Base-by-base conservation (phyloP, 2,113 vertebrate genomes). In the Mobula birostris region DNA sequence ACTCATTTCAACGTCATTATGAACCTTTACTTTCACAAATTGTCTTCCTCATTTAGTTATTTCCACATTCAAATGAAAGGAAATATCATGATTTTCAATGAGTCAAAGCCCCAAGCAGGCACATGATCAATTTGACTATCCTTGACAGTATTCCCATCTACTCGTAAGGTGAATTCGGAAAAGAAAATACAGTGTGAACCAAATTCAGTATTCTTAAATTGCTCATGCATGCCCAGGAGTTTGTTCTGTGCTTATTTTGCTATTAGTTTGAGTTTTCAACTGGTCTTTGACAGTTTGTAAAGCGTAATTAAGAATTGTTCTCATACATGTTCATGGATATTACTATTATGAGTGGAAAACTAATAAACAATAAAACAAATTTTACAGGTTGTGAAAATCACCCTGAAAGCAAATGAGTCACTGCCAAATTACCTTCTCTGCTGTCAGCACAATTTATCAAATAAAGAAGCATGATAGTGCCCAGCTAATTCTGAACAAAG, bases 391-490 rank as follows among this genome's bases (percentile, higher is more conserved):
- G 36, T 11, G 40, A 74, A 27, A 9, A 40, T 40, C 19, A 56
- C 91, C 4, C 68, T 72, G 40, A 29, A 72, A 48, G 19, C 32
- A 24, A 21, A 72, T 72, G 66, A 66, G 40, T 15, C 36, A 48
- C 68, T 92, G 90, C 90, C 90, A 92, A 92, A 92, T 40, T 92
- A 66, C 5, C 32, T 92, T 14, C 66, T 72, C 32, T 48, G 19
- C 66, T 92, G 90, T 48, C 68, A 92, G 90, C n/a, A 72, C 66
- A 72, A 21, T 76, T 15, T 29, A 93, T 66, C 70, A 48, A 74
- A 11, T 56, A 56, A 56, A 74, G 19, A 24, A 36, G 9, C 9
- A 48, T 48, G 5, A 36, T 17, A 29, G n/a, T 66, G 58, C 61
- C 11, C 58, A 32, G 29, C 14, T 58, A 58, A 9, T 85, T 48